phyloP scores from a whole-genome alignment of 2,113 vertebrate species.

The Spermophilus dauricus region DNA sequence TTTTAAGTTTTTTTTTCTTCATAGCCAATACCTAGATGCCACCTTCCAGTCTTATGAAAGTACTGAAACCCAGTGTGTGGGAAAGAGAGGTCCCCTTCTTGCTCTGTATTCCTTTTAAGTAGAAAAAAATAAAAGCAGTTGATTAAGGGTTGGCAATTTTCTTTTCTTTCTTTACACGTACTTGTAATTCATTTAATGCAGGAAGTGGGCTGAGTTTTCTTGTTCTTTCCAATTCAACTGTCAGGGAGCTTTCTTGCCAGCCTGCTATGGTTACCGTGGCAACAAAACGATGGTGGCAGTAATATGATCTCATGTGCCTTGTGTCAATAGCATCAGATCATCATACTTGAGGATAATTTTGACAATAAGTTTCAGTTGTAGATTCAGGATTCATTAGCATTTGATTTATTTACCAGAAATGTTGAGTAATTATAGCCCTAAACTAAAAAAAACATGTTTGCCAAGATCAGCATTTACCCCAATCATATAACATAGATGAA shows the following conservation, averaged over 20 bases:
- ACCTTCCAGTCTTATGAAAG: constrained; percentile 65
- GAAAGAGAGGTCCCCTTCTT: constrained; percentile 77
- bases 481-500: not conserved
- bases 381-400: constrained; percentile 1
- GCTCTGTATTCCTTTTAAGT: constrained; percentile 81
- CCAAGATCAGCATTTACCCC: not conserved
- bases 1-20: constrained; percentile 76
- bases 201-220: constrained; percentile 90
- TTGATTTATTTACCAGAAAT: constrained; percentile 31
- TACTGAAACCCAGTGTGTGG: constrained; percentile 73
- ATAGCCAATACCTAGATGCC: constrained; percentile 72
- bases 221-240: constrained; percentile 89
- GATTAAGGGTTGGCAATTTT: constrained; percentile 89
- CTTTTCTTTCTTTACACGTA: constrained; percentile 86
- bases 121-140: constrained; percentile 87
- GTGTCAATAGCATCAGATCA: constrained; percentile 82
- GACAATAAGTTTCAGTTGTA: constrained; percentile 64
- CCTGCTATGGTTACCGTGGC: constrained; percentile 87
- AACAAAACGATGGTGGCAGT: constrained; percentile 84
- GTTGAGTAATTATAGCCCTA: not conserved
- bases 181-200: constrained; percentile 88
- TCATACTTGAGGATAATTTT: constrained; percentile 45
- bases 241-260: constrained; percentile 86
- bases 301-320: constrained; percentile 84
- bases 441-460: constrained; percentile 2